Evolutionary conservation across 2,888 invertebrate species (phyloP).

Genomic region (Nephrotoma guestfalica): DNA sequence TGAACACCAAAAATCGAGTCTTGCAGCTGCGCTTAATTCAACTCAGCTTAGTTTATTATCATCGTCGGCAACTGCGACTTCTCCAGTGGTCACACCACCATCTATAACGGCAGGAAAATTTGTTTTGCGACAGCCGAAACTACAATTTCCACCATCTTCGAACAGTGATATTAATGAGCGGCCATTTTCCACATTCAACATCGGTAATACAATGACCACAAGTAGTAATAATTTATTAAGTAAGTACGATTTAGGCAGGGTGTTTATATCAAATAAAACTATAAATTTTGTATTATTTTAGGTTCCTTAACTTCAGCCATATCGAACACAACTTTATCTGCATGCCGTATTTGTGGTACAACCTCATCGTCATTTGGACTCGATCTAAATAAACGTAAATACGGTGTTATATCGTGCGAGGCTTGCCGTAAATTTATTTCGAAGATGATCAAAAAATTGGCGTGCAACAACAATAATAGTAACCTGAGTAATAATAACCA

Average conservation of each 20-base stretch:
- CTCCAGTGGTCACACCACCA: background rate
- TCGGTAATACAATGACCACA: conserved; percentile 5
- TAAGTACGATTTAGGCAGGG: background rate
- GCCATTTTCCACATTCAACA: conserved; percentile 13
- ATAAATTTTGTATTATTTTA: background rate
- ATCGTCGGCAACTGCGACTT: background rate
- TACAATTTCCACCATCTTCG: conserved; percentile 19
- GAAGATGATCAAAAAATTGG: conserved; percentile 52
- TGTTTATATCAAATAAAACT: background rate
- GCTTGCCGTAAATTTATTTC: conserved; percentile 77
- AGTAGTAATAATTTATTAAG: background rate
- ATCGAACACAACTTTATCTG: conserved; percentile 40
- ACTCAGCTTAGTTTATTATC: conserved; percentile 7
- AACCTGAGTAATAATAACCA: conserved; percentile 14
- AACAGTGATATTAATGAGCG: conserved; percentile 5
- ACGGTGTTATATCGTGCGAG: conserved; percentile 73
- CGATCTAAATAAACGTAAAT: conserved; percentile 53
- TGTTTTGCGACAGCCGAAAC: conserved; percentile 26
- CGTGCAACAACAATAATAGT: conserved; percentile 34
- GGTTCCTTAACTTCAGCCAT: conserved; percentile 29
- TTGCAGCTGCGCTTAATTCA: conserved; percentile 6
- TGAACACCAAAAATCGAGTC: background rate
- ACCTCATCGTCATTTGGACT: conserved; percentile 22
- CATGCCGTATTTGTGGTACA: conserved; percentile 67
- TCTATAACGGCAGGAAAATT: conserved; percentile 15